Evolutionary conservation across 2,888 invertebrate species (phyloP).

Genomic region (Mesoligia furuncula): DNA sequence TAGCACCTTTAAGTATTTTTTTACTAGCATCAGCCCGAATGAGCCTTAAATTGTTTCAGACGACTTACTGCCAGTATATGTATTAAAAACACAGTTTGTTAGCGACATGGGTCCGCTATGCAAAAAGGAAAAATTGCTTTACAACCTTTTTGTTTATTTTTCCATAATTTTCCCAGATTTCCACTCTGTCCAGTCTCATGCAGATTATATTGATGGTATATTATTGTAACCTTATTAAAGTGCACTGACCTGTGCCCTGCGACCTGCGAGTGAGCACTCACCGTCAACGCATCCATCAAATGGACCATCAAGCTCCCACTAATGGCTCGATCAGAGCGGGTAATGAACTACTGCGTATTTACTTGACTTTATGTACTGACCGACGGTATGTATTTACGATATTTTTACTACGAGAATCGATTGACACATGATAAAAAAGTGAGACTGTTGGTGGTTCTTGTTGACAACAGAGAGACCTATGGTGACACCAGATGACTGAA

Average conservation of each 20-base stretch:
- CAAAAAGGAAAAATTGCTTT: background rate
- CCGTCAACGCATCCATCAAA: conserved; percentile 24
- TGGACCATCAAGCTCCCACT: conserved; percentile 11
- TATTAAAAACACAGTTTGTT: background rate
- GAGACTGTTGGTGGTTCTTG: background rate
- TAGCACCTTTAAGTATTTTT: background rate
- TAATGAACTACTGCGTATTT: conserved; percentile 9
- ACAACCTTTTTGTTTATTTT: background rate
- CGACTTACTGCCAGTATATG: background rate
- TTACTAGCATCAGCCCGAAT: background rate
- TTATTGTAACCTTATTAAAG: conserved; percentile 11
- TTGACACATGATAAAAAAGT: background rate
- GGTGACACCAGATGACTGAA: background rate
- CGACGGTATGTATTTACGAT: background rate
- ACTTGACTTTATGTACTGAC: background rate
- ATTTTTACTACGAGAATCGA: background rate
- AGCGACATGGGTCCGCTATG: background rate
- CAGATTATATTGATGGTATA: conserved; percentile 2
- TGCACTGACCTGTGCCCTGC: conserved; percentile 12
- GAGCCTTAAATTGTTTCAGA: background rate
- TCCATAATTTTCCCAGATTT: background rate
- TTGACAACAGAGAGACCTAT: background rate
- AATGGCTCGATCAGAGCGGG: conserved; percentile 2
- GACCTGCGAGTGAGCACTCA: conserved; percentile 15
- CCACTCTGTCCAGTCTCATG: background rate